Evolutionary conservation across 2,113 vertebrate genomes (phyloP).

Genomic region (Centropus unirufus): DNA sequence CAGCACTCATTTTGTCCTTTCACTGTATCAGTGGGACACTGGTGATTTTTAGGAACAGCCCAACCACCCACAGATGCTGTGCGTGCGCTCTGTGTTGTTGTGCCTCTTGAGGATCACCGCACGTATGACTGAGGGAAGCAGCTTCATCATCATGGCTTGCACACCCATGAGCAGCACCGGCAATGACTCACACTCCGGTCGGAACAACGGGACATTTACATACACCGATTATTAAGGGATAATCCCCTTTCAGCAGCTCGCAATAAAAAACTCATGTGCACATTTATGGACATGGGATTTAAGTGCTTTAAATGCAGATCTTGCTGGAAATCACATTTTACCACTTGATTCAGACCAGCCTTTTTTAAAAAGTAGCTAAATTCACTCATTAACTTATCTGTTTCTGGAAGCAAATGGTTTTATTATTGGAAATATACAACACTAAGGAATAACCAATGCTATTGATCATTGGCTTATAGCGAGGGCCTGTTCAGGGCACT

Average conservation of each 20-base stretch:
- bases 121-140: neutral
- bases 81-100: neutral
- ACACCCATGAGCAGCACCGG: neutral
- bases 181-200: neutral
- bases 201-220: slow-evolving; percentile 10
- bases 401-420: neutral
- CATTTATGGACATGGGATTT: neutral
- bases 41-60: neutral
- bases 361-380: neutral
- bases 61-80: neutral
- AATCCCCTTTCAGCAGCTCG: neutral
- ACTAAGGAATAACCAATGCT: neutral
- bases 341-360: neutral
- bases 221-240: neutral
- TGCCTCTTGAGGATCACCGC: neutral
- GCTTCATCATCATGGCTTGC: neutral
- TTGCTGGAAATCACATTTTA: neutral
- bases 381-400: neutral
- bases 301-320: neutral
- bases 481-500: neutral
- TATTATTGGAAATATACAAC: neutral
- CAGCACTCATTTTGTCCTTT: neutral
- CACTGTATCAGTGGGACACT: neutral
- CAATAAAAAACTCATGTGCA: neutral
- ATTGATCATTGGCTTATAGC: neutral